These are phyloP conservation scores for Rutpela maculata DNA, from an alignment of 2,888 invertebrate genomes.

Conservation along the genomic window DNA sequence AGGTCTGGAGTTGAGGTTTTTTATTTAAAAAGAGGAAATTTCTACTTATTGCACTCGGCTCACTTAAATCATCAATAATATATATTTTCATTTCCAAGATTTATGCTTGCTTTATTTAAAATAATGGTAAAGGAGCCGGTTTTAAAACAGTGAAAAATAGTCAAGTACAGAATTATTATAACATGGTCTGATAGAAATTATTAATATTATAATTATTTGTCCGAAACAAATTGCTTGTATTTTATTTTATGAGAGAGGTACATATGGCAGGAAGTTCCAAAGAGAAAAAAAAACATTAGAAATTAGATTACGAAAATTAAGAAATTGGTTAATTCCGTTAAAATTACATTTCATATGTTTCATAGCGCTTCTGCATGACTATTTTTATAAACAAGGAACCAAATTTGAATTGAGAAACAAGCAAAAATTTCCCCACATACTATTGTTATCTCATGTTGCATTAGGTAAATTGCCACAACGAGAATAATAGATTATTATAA, in stretches of 20 bases:
- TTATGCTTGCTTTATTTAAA: not conserved
- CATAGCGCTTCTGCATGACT: too few species aligned
- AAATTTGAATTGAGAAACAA: not conserved
- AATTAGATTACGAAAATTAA: too few species aligned
- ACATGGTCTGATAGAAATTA: too few species aligned
- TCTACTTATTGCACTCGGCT: not conserved
- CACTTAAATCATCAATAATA: not conserved
- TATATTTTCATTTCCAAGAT: not conserved
- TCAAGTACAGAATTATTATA: too few species aligned
- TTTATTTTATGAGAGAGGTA: too few species aligned
- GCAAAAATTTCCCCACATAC: not conserved
- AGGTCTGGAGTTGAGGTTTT: not conserved
- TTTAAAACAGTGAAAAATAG: not conserved
- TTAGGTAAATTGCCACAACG: not conserved
- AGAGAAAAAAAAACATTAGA: too few species aligned
- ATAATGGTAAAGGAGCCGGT: not conserved
- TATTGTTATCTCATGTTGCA: not conserved
- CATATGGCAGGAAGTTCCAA: too few species aligned
- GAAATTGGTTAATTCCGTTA: too few species aligned
- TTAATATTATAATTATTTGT: too few species aligned
- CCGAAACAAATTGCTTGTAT: too few species aligned
- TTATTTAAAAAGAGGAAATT: conserved; percentile 9
- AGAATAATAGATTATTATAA: not conserved
- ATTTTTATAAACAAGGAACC: too few species aligned
- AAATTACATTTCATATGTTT: too few species aligned